A percentile compares a stretch with the other conserved stretches of the same genome.
phyloP scores from a whole-genome alignment of 2,797 vertebrate species.

The Bradypodion pumilum region DNA sequence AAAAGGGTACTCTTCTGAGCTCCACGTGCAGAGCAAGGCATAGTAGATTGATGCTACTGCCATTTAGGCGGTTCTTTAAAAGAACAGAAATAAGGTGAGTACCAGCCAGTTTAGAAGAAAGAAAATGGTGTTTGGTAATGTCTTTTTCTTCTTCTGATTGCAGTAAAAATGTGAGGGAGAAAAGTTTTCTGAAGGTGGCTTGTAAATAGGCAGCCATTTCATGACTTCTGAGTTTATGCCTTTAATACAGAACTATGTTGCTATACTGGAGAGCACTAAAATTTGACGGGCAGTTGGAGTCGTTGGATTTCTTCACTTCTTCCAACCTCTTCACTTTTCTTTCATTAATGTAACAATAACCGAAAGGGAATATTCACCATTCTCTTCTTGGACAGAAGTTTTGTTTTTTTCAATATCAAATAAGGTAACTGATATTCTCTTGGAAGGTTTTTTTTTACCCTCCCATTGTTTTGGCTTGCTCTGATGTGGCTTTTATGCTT shows the following conservation, averaged over 20 bases:
- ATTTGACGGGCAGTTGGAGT: constrained; percentile 20
- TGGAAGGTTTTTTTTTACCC: background rate
- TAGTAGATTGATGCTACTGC: no score
- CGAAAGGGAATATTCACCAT: constrained; percentile 11
- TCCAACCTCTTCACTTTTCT: background rate
- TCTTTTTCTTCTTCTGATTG: constrained; percentile 2
- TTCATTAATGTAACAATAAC: constrained; percentile 10
- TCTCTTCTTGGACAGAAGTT: background rate
- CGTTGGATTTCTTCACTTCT: background rate
- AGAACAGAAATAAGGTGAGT: no score
- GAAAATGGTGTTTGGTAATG: no score
- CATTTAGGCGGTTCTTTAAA: no score
- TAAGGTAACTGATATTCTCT: background rate
- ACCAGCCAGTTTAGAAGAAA: no score
- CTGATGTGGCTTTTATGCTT: constrained; percentile 20
- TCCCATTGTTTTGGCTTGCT: background rate
- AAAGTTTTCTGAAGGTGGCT: background rate
- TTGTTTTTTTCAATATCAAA: constrained; percentile 5
- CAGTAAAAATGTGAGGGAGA: background rate
- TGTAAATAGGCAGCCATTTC: constrained; percentile 16
- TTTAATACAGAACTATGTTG: constrained; percentile 18
- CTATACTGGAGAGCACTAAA: constrained; percentile 7
- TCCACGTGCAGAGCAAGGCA: no score
- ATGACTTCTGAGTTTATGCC: background rate
- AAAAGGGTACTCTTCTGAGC: no score